phyloP scores from a whole-genome alignment of 2,888 invertebrate genomes.

The Thecocarcelia acutangulata region DNA sequence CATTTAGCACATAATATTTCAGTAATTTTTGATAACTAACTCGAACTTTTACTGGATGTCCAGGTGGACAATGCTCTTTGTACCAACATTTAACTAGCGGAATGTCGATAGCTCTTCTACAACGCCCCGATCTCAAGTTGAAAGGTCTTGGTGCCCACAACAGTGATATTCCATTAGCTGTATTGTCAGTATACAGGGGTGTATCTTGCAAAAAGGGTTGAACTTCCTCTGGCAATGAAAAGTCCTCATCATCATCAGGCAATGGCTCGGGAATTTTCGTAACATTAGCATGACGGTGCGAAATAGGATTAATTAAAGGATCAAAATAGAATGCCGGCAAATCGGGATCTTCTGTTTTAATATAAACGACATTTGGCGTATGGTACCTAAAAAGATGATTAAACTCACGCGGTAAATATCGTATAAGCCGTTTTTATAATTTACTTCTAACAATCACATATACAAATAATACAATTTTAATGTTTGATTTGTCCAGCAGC shows the following conservation, averaged over 20 bases:
- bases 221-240: conserved; percentile 93
- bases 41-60: conserved; percentile 98
- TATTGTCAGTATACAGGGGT: conserved; percentile 98
- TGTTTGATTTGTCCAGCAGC: conserved; percentile 67
- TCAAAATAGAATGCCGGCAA: conserved; percentile 99
- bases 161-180: conserved; percentile 98
- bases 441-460: neutral
- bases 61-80: conserved; percentile 95
- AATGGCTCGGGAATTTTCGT: conserved; percentile 90
- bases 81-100: conserved; percentile 99
- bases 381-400: conserved; percentile 90
- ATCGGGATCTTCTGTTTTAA: conserved; percentile 99
- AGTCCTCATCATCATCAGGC: conserved; percentile 97
- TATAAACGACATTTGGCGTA: conserved; percentile 99
- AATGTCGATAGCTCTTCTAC: conserved; percentile 96
- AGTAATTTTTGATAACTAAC: conserved; percentile 99
- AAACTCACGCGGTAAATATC: too few species aligned
- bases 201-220: conserved; percentile 96
- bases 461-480: neutral
- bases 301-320: conserved; percentile 99
- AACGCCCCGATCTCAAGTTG: conserved; percentile 96
- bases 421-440: neutral
- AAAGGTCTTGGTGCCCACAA: conserved; percentile 99
- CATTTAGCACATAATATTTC: conserved; percentile 99
- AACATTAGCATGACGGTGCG: conserved; percentile 91